Evolutionary conservation across 1,140 invertebrate genomes (phyloP).

Genomic region (Meteorus sp.): DNA sequence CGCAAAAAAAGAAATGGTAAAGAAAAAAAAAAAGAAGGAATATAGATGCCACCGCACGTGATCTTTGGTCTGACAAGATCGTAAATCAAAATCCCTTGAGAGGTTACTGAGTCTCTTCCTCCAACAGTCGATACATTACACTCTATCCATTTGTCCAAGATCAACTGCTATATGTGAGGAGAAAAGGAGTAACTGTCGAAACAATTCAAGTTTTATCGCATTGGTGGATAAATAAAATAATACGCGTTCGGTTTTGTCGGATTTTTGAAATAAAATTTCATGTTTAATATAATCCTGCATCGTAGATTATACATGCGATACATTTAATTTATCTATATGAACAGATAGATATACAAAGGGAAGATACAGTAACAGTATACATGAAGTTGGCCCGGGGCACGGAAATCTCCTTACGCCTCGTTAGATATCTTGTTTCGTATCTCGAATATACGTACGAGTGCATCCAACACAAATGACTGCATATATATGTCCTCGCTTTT

Average conservation of each 20-base stretch:
- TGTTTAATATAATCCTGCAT: too few species aligned
- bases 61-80: conserved; percentile 25
- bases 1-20: background rate
- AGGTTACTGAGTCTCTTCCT: conserved; percentile 2
- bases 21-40: conserved; percentile 8
- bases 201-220: too few species aligned
- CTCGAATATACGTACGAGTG: conserved; percentile 30
- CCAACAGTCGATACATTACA: background rate
- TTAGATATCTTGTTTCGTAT: conserved; percentile 45
- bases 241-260: too few species aligned
- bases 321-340: too few species aligned
- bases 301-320: too few species aligned
- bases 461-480: conserved; percentile 26
- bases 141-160: background rate
- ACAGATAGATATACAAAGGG: conserved; percentile 13
- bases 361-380: conserved; percentile 36
- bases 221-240: too few species aligned
- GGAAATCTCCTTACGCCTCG: conserved; percentile 41
- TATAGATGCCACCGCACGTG: conserved; percentile 13
- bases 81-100: conserved; percentile 22
- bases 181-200: too few species aligned
- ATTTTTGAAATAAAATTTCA: too few species aligned
- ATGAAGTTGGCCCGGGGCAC: conserved; percentile 33
- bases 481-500: conserved; percentile 30
- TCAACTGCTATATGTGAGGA: too few species aligned